phyloP scores from a whole-genome alignment of 92 coral and sea anemone genomes.

The Phenganax subtilis region DNA sequence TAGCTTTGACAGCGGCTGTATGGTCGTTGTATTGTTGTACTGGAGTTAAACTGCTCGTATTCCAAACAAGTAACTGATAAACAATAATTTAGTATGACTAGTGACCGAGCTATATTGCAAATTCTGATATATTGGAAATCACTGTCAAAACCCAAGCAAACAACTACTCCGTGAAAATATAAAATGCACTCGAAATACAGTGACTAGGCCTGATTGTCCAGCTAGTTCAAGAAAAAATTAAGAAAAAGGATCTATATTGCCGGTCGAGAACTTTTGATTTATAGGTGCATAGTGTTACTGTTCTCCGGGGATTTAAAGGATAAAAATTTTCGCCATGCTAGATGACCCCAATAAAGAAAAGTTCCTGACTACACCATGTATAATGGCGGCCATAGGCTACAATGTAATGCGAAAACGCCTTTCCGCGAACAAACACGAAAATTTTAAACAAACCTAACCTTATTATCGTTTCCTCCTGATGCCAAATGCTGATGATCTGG shows the following conservation, averaged over 20 bases:
- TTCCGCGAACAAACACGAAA: not conserved
- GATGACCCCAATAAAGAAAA: too few species aligned
- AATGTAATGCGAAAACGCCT: not conserved
- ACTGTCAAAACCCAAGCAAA: too few species aligned
- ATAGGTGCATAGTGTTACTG: not conserved
- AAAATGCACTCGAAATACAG: too few species aligned
- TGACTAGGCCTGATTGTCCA: too few species aligned
- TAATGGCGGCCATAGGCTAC: not conserved
- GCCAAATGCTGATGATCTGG: conserved; percentile 98
- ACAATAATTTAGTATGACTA: too few species aligned
- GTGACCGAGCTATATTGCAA: not conserved
- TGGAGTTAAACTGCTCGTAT: conserved; percentile 63
- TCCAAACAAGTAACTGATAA: conserved; percentile 66
- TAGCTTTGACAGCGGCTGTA: conserved; percentile 97
- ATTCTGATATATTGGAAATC: too few species aligned
- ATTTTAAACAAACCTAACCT: conserved; percentile 33
- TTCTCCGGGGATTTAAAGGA: not conserved
- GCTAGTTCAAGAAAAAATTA: too few species aligned
- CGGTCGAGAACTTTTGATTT: too few species aligned
- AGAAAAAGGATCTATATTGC: too few species aligned
- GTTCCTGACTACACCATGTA: too few species aligned
- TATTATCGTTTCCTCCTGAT: conserved; percentile 98
- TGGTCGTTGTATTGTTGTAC: conserved; percentile 96
- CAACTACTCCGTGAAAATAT: too few species aligned
- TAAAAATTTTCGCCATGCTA: not conserved